Conservation (phyloP, 2,113 vertebrate genomes). For the Oxygymnocypris stewartii region DNA sequence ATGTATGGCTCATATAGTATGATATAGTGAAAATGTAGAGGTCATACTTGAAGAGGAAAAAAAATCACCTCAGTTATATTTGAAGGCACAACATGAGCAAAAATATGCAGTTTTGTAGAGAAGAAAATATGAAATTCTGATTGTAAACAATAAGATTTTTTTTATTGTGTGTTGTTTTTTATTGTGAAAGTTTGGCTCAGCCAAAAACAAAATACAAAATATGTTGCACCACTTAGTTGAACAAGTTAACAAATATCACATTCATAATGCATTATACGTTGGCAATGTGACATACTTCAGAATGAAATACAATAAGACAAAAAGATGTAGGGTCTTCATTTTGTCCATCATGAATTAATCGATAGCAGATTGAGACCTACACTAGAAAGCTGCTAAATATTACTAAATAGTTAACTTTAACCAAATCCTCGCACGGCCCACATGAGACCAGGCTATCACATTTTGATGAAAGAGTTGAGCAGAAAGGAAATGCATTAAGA, state of each 20-base stretch:
- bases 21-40: neutral
- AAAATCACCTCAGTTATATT: neutral
- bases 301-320: no score
- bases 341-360: neutral
- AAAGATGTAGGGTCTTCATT: neutral
- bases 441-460: neutral
- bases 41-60: neutral
- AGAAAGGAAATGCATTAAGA: neutral
- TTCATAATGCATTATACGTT: no score
- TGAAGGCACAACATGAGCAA: neutral
- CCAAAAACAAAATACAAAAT: no score
- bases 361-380: neutral
- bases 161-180: no score
- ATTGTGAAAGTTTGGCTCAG: no score
- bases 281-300: no score
- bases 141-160: no score
- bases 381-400: neutral
- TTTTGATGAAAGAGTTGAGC: neutral
- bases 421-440: neutral
- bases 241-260: no score
- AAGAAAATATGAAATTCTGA: no score
- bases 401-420: neutral
- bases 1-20: neutral
- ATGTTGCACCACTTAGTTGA: no score
- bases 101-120: neutral